Evolutionary conservation across 2,797 vertebrate genomes (phyloP).

Genomic region (Chaenodraco wilsoni): DNA sequence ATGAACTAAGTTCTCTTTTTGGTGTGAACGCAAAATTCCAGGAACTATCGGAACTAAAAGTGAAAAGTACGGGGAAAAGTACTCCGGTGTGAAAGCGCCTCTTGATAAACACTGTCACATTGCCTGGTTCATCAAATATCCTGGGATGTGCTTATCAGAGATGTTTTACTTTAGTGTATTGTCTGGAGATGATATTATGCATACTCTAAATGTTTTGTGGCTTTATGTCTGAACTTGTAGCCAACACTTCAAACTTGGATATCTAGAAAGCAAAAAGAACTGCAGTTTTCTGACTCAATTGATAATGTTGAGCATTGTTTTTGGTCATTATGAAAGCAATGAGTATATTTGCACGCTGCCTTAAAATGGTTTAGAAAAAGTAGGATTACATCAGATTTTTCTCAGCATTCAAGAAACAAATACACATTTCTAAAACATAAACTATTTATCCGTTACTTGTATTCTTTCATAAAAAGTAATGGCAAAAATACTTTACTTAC

Average conservation of each 20-base stretch:
- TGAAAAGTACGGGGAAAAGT: too few species aligned
- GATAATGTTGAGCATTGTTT: neutral
- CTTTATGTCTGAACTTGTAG: neutral
- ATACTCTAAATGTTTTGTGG: neutral
- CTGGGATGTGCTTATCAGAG: neutral
- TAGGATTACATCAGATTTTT: neutral
- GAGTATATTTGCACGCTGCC: neutral
- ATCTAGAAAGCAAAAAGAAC: too few species aligned
- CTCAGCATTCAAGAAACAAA: neutral
- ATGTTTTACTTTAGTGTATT: neutral
- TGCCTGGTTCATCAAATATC: neutral
- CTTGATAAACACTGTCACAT: neutral
- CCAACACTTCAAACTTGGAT: too few species aligned
- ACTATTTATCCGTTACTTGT: too few species aligned
- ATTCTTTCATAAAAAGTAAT: neutral
- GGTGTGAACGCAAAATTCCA: too few species aligned
- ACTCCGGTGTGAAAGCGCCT: too few species aligned
- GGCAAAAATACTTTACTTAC: neutral
- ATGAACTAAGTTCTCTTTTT: too few species aligned
- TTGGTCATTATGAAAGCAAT: neutral
- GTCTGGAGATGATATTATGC: neutral
- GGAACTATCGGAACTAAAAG: too few species aligned
- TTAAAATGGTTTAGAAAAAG: neutral
- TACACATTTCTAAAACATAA: too few species aligned
- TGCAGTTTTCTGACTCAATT: neutral